These are phyloP conservation scores for Etia nguti DNA, from an alignment of 2,113 vertebrate species.

Conservation along the genomic window DNA sequence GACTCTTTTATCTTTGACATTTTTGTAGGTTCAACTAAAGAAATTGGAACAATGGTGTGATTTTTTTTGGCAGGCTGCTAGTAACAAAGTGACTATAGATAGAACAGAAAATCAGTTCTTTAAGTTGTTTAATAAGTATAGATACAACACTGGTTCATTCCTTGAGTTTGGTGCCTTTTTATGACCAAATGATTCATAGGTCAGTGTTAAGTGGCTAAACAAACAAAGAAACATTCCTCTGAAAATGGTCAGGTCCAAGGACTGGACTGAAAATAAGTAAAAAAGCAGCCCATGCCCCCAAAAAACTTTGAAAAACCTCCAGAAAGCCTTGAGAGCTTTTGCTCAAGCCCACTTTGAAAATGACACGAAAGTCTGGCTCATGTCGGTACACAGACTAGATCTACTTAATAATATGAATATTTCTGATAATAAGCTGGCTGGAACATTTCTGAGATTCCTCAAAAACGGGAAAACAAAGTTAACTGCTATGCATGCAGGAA, in stretches of 20 bases:
- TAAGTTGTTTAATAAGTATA: neutral
- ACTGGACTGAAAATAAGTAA: neutral
- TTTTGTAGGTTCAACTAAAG: neutral
- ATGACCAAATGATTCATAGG: neutral
- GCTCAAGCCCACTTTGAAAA: neutral
- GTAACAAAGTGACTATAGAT: neutral
- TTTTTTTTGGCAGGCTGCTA: neutral
- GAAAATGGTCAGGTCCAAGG: neutral
- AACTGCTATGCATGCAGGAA: neutral
- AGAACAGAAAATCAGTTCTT: neutral
- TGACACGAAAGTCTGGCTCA: neutral
- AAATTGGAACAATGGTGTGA: neutral
- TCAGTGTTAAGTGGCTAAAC: neutral
- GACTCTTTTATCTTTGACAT: neutral
- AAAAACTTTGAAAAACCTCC: neutral
- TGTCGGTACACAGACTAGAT: neutral
- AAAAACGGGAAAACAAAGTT: neutral
- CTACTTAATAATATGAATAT: neutral
- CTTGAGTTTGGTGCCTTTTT: neutral
- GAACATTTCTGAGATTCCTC: neutral
- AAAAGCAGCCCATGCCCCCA: neutral
- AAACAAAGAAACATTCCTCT: neutral
- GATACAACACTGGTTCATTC: neutral
- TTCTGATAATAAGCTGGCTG: neutral
- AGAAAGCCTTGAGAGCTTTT: neutral